Evolutionary conservation across 2,113 vertebrate species (phyloP), one percentile per base, ranked within the genome.

Genomic region (Elanoides forficatus): DNA sequence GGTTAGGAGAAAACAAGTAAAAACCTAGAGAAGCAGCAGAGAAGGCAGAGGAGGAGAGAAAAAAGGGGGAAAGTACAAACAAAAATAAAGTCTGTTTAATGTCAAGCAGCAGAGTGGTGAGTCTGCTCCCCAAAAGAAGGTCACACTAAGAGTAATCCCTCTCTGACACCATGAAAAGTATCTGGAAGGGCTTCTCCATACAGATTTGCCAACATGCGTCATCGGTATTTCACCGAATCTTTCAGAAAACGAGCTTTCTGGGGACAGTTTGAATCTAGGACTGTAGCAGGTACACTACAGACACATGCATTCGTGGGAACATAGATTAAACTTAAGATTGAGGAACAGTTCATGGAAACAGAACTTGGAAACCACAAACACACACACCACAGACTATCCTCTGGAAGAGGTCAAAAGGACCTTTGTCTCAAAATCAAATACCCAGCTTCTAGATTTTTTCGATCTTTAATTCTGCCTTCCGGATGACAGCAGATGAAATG

Each of bases 1-100:
- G 97, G 96, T 99, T 99, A 25, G 98, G 97, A 60, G 99, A 99
- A 97, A 99, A 99, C 91, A 99, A 98, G 97, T 99, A 99, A 98
- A 99, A 99, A 88, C 99, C 99, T 99, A 93, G 58, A 97, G 94
- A 89, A 78, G 53, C 20, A 50, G 76, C 62, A 88, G 47, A 71
- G 59, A 76, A 21, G 15, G 22, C 0, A 56, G 36, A 63, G 21
- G 8, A 63, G 21, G 42, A 34, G 36, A 81, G 43, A 80, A 65
- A 12, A 47, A 62, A 25, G 2, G 16, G 34, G 32, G 26, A 88
- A 82, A 82, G 50, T 90, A 82, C 17, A 80, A 93, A 89, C 10
- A 92, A 82, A 91, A 79, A 50, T 8, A 23, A 68, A 87, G 29
- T 27, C 62, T 63, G 58, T 50, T 93, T 73, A 65, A 73, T 16